Conservation (phyloP, 2,888 invertebrate species). For the Chelonus formosanus region DNA sequence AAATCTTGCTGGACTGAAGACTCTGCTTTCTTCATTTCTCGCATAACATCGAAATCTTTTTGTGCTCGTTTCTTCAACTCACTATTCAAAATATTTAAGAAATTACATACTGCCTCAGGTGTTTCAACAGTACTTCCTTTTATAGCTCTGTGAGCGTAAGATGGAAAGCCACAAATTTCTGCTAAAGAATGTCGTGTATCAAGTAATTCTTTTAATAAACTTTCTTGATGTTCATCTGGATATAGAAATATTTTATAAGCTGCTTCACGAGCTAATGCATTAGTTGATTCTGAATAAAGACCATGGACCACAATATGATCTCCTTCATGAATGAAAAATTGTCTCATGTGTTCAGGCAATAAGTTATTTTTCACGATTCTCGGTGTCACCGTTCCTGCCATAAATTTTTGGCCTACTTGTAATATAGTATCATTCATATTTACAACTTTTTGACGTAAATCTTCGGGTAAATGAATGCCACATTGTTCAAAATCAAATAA, state of each 20-base stretch:
- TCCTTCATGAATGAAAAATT: constrained; percentile 75
- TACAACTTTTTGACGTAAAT: constrained; percentile 79
- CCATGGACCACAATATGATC: constrained; percentile 81
- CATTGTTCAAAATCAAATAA: constrained; percentile 97
- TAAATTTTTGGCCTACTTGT: constrained; percentile 82
- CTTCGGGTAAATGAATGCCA: constrained; percentile 90
- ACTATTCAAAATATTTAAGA: constrained; percentile 79
- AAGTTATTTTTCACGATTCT: constrained; percentile 72
- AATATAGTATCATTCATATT: constrained; percentile 86
- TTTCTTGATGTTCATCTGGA: constrained; percentile 80
- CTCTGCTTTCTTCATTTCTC: constrained; percentile 73
- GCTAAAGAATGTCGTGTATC: constrained; percentile 82
- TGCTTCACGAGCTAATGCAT: constrained; percentile 82
- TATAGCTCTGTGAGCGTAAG: constrained; percentile 89
- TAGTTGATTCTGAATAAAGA: constrained; percentile 83
- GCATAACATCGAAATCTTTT: constrained; percentile 81
- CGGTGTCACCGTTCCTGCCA: constrained; percentile 78
- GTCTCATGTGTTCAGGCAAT: constrained; percentile 77
- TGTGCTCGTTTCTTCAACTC: constrained; percentile 76
- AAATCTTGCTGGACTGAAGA: constrained; percentile 47
- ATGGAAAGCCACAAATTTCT: constrained; percentile 85
- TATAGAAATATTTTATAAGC: constrained; percentile 87
- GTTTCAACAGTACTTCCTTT: constrained; percentile 87
- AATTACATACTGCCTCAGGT: constrained; percentile 80
- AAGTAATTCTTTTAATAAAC: constrained; percentile 77